Base-by-base conservation (phyloP, 2,113 vertebrate species). In the Channa maculata region DNA sequence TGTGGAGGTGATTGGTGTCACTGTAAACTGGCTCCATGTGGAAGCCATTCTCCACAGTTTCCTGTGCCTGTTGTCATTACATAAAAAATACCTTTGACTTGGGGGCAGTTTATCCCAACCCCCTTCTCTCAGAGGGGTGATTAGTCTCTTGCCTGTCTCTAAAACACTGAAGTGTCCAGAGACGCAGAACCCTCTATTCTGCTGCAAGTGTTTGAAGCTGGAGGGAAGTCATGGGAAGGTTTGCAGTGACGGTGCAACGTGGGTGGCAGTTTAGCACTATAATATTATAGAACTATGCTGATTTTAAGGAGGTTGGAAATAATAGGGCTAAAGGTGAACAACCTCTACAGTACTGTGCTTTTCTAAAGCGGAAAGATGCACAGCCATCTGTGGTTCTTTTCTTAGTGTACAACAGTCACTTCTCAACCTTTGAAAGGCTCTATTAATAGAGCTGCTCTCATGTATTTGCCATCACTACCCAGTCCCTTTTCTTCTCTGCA, bases 11-110 rank as follows among this genome's bases (percentile, higher is more conserved):
- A 88, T 86, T 85, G 85, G 78, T 89, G 85, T 91, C 87, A 76
- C 86, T 82, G 78, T 88, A 87, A 87, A 93, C 80, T 49, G 71
- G 59, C 81, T 82, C 85, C 91, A 92, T 91, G 86, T 93, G 92
- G 92, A 84, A 90, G 82, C 77, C 76, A 88, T 91, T 91, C 89
- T 78, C 79, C 79, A 65, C 80, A 54, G 75, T 85, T 91, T 93
- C 89, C 90, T 90, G 88, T 88, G 87, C 87, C 85, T 85, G 87
- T 85, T 91, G 88, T 90, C 91, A 90, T 90, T 90, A 87, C 54
- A 80, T 41, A 84, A 78, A 89, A 91, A 89, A 91, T 89, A 84
- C 84, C 79, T 86, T 83, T 88, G 84, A 86, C 89, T 88, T 45
- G 77, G 80, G 85, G 79, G 81, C 77, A 72, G 73, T 87, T 88